phyloP scores from a whole-genome alignment of 2,113 vertebrate genomes.

The Vombatus ursinus region DNA sequence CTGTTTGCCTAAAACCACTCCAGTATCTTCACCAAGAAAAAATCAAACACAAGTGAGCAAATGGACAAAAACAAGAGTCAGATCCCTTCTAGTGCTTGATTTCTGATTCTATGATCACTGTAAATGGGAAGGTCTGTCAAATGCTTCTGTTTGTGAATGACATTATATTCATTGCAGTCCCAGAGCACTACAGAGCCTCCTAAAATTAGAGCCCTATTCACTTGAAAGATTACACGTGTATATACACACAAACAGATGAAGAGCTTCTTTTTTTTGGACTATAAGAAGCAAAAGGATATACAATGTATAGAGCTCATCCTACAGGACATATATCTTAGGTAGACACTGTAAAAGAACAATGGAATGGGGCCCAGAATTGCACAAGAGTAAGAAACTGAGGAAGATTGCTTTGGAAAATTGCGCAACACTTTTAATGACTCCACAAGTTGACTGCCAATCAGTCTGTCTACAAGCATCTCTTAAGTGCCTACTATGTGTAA shows the following conservation, averaged over 20 bases:
- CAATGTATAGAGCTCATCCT: background rate
- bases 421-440: background rate
- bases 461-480: background rate
- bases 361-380: background rate
- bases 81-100: background rate
- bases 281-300: background rate
- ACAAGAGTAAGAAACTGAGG: background rate
- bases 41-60: too few relatives aligned
- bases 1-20: too few relatives aligned
- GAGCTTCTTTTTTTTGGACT: background rate
- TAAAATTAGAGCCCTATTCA: background rate
- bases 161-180: background rate
- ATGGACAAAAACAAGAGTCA: too few relatives aligned
- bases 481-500: background rate
- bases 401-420: background rate
- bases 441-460: background rate
- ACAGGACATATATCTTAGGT: background rate
- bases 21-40: too few relatives aligned
- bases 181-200: background rate
- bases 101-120: background rate
- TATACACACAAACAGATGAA: background rate
- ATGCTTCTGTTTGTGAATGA: background rate
- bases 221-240: background rate
- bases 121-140: background rate
- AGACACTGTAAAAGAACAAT: background rate